Base-by-base conservation (phyloP, 2,797 vertebrate genomes). In the Parotocinclus haroldoi region DNA sequence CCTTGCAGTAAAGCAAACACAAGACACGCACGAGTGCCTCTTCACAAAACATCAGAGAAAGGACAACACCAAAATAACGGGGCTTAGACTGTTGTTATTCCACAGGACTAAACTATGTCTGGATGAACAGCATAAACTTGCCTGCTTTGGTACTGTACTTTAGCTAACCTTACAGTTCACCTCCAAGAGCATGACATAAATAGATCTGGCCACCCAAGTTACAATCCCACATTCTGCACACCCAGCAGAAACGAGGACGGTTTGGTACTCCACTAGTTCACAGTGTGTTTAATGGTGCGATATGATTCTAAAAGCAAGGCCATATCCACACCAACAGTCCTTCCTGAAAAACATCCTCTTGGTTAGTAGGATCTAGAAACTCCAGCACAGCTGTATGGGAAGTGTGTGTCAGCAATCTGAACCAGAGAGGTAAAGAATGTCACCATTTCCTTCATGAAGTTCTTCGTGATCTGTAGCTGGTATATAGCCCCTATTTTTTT, bases 281-380 rank as follows among this genome's bases (percentile, higher is more conserved):
- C 9, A 40, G 63, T 64, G 61, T 64, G 61, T 27, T 36, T 39
- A 39, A 63, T 56, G 45, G 58, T 51, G 53, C 56, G 17, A 53
- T 27, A 54, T 71, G 3, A 62, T 52, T 65, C 71, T 69, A 74
- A 36, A 71, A 69, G 54, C 62, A 51, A 51, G 42, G 48, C 50
- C 7, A 17, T n/a, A n/a, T 62, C 58, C 66, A 63, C 58, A 59
- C 66, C 66, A 46, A n/a, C n/a, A n/a, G n/a, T n/a, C n/a, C n/a
- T n/a, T n/a, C n/a, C n/a, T n/a, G 50, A 63, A 72, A 40, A 72
- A 72, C 63, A 69, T 74, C 63, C 69, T 66, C 49, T 60, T 52
- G 17, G 45, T 48, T 10, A 63, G 27, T 14, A 18, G 51, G 12
- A 36, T 39, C 17, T n/a, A 68, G 48, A 14, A 65, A 52, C 56